Conservation (phyloP, 2,113 vertebrate species). For the Pluvialis apricaria region DNA sequence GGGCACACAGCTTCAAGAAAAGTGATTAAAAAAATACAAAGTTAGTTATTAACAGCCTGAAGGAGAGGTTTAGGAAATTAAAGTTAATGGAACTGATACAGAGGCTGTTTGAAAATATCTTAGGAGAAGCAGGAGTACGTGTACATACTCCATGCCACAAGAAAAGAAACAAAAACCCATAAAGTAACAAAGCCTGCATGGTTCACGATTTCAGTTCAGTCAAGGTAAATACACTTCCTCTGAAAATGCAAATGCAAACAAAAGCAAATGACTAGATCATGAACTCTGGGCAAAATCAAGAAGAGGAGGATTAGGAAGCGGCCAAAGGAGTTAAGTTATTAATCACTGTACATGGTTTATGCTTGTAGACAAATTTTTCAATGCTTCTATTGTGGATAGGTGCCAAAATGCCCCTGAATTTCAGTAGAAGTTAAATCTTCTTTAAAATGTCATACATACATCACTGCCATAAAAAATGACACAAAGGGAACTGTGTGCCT, state of each 20-base stretch:
- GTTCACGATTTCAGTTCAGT: constrained; percentile 1
- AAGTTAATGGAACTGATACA: constrained; percentile 29
- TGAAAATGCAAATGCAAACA: not conserved
- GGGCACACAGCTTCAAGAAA: constrained; percentile 24
- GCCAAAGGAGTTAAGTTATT: not conserved
- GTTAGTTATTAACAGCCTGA: constrained; percentile 62
- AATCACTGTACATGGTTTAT: not conserved
- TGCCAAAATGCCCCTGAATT: not conserved
- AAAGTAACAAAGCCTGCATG: not conserved
- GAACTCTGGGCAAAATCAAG: not conserved
- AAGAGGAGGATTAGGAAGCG: not conserved
- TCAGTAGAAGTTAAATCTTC: not conserved
- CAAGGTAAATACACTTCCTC: not conserved
- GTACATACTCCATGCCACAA: not conserved
- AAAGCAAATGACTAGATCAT: not conserved
- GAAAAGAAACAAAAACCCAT: not conserved
- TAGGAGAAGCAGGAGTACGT: not conserved
- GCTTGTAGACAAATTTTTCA: not conserved
- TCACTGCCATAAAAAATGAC: not conserved
- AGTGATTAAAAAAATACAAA: not conserved
- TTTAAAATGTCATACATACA: not conserved
- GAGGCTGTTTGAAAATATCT: not conserved
- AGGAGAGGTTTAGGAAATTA: constrained; percentile 31
- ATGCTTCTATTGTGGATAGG: not conserved
- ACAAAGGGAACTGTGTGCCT: not conserved